These are phyloP conservation scores for Drosophila neutralis DNA, from an alignment of 2,888 invertebrate genomes.

Conservation along the genomic window DNA sequence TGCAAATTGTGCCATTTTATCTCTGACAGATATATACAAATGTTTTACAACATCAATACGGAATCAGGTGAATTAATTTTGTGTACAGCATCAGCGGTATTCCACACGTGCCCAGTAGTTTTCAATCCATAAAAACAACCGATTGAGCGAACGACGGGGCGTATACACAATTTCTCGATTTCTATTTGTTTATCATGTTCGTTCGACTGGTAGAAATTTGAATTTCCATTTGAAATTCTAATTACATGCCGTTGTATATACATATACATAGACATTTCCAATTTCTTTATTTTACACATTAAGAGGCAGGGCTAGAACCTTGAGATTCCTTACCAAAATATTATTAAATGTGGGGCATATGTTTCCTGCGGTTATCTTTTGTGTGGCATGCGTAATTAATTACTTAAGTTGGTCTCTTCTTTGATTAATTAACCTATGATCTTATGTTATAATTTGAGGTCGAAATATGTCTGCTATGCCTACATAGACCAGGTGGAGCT, in stretches of 20 bases:
- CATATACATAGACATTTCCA: not conserved
- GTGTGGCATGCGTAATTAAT: not conserved
- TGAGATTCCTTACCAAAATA: conserved; percentile 20
- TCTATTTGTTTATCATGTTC: conserved; percentile 49
- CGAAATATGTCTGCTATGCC: not conserved
- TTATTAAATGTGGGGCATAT: conserved; percentile 21
- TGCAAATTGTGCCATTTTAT: conserved; percentile 27
- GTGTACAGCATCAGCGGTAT: conserved; percentile 18
- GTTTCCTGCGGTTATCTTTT: conserved; percentile 1
- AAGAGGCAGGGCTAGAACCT: conserved; percentile 19
- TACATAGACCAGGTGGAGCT: conserved; percentile 42
- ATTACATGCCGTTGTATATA: conserved; percentile 36
- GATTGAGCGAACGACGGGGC: conserved; percentile 20
- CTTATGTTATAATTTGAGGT: not conserved
- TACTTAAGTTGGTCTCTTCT: conserved; percentile 8
- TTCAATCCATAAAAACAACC: conserved; percentile 31
- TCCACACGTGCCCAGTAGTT: conserved; percentile 45
- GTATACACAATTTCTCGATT: conserved; percentile 41
- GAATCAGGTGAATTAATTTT: conserved; percentile 49
- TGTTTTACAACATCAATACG: conserved; percentile 17
- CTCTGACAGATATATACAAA: conserved; percentile 36
- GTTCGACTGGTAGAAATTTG: conserved; percentile 37
- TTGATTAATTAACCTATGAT: not conserved
- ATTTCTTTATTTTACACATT: conserved; percentile 7
- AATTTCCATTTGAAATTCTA: conserved; percentile 51